Percentiles rank a stretch among this genome's conserved stretches.
Evolutionary conservation across 1,140 invertebrate species (phyloP).

Genomic region (Bombus difficillimus): DNA sequence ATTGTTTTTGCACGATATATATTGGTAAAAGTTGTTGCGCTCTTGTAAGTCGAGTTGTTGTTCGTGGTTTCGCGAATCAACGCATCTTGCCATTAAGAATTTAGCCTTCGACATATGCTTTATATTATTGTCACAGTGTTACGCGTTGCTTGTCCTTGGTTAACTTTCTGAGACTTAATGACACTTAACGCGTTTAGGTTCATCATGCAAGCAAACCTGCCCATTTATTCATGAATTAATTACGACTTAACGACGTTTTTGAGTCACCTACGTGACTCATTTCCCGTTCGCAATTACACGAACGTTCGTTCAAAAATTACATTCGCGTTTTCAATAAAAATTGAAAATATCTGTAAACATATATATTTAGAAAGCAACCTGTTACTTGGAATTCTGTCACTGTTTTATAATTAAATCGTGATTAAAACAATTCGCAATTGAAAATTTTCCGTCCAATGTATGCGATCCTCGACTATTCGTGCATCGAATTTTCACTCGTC

Average conservation of each 20-base stretch:
- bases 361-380: no score
- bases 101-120: slow-evolving; percentile 21
- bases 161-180: not conserved
- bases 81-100: slow-evolving; percentile 16
- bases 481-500: not conserved
- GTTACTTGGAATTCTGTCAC: not conserved
- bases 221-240: slow-evolving; percentile 25
- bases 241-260: not conserved
- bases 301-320: not conserved
- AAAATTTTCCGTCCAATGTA: not conserved
- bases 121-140: slow-evolving; percentile 32
- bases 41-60: not conserved
- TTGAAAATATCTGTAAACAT: not conserved
- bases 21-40: not conserved
- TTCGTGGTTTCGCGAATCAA: not conserved
- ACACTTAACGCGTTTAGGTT: not conserved
- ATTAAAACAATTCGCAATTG: not conserved
- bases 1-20: not conserved
- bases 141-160: slow-evolving; percentile 25
- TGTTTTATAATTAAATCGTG: not conserved
- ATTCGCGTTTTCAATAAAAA: not conserved
- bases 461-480: not conserved
- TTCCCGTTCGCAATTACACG: not conserved
- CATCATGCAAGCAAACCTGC: not conserved
- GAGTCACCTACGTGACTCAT: not conserved